Percentiles rank a stretch among this genome's conserved stretches.
Conservation (phyloP, 2,797 vertebrate genomes). For the Helicolenus hilgendorfi region DNA sequence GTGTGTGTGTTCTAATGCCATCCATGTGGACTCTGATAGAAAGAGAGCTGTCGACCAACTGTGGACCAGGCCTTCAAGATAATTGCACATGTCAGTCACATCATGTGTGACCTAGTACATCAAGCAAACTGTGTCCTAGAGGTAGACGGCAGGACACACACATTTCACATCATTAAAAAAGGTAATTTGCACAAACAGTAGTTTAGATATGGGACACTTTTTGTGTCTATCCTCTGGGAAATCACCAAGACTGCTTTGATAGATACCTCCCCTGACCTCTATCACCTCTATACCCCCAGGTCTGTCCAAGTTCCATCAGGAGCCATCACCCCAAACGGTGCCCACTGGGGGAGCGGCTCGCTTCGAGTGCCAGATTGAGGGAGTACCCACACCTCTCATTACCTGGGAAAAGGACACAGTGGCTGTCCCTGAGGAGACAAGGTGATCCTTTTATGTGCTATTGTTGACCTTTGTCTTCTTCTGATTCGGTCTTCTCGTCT, state of each 20-base stretch:
- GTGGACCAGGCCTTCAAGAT: not conserved
- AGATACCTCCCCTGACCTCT: not conserved
- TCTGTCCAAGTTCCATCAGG: slow-evolving; percentile 92
- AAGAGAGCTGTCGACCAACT: not conserved
- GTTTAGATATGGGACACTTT: not conserved
- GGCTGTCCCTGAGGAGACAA: slow-evolving; percentile 87
- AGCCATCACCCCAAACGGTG: slow-evolving; percentile 92
- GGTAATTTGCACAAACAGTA: not conserved
- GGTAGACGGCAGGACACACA: not conserved
- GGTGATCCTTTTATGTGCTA: slow-evolving; percentile 84
- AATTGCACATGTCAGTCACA: not conserved
- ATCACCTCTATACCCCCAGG: slow-evolving; percentile 78
- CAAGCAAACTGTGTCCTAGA: not conserved
- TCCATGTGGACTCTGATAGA: not conserved
- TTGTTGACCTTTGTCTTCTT: not conserved
- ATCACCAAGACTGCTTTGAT: not conserved
- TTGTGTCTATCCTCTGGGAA: not conserved
- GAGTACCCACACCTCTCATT: slow-evolving; percentile 93
- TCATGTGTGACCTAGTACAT: slow-evolving; percentile 8
- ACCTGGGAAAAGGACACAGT: slow-evolving; percentile 95
- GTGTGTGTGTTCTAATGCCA: not conserved
- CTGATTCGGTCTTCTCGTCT: not conserved
- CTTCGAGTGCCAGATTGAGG: slow-evolving; percentile 94
- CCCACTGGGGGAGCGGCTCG: slow-evolving; percentile 91
- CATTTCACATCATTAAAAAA: slow-evolving; percentile 10